Evolutionary conservation across 2,797 vertebrate species (phyloP).

Genomic region (Australoheros facetus): DNA sequence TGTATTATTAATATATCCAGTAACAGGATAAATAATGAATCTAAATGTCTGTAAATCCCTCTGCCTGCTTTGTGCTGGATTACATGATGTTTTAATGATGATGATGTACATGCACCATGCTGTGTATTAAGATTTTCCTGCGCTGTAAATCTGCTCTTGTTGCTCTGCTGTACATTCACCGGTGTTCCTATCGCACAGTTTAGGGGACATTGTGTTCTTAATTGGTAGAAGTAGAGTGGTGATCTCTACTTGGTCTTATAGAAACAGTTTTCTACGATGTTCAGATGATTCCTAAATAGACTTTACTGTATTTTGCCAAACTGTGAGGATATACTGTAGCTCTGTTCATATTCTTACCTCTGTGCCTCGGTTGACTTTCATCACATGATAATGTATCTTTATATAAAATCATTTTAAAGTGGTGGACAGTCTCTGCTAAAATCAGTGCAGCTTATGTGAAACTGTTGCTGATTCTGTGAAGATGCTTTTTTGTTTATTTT

Average conservation of each 20-base stretch:
- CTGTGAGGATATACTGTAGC: slow-evolving; percentile 19
- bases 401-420: not conserved
- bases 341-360: slow-evolving; percentile 9
- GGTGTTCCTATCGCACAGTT: slow-evolving; percentile 24
- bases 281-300: not conserved
- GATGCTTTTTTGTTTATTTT: not conserved
- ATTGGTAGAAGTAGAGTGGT: not conserved
- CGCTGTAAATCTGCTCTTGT: slow-evolving; percentile 31
- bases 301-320: slow-evolving; percentile 23
- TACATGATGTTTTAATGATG: not conserved
- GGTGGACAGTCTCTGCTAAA: not conserved
- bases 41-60: not conserved
- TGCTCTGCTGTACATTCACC: slow-evolving; percentile 20
- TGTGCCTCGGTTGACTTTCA: slow-evolving; percentile 35
- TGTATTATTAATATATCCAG: slow-evolving; percentile 3
- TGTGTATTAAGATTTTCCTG: not conserved
- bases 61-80: not conserved
- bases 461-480: not conserved
- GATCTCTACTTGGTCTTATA: not conserved
- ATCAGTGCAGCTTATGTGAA: not conserved
- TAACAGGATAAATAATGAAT: slow-evolving; percentile 23
- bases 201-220: slow-evolving; percentile 24
- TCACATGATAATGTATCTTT: not conserved
- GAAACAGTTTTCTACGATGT: not conserved
- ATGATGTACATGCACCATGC: not conserved